Conservation (phyloP, 2,113 vertebrate genomes). For the Megaceryle maxima region DNA sequence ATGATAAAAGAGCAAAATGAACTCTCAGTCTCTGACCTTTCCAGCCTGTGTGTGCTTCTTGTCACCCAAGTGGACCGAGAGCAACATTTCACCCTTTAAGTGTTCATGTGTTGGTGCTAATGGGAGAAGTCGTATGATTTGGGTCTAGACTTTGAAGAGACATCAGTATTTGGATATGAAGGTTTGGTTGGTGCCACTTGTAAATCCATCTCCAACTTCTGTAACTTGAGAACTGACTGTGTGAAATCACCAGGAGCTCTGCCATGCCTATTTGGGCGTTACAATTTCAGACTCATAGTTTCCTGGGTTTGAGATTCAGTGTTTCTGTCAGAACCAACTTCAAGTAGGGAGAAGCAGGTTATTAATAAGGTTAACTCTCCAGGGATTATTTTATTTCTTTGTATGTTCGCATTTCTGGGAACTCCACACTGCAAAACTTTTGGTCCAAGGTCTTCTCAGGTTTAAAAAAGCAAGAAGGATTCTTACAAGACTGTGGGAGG, state of each 20-base stretch:
- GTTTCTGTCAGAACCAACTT: background rate
- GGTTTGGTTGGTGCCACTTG: conserved; percentile 10
- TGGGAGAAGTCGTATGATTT: background rate
- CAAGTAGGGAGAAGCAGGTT: background rate
- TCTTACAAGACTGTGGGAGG: conserved; percentile 27
- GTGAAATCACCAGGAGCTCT: conserved; percentile 48
- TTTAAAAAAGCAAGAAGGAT: conserved; percentile 35
- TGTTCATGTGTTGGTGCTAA: fast-evolving
- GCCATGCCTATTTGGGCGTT: conserved; percentile 41
- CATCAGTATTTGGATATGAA: background rate
- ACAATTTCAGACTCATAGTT: conserved; percentile 16
- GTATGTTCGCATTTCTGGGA: conserved; percentile 32
- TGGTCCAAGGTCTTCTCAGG: background rate
- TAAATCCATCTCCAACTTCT: background rate
- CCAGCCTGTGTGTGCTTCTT: fast-evolving
- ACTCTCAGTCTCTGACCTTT: background rate
- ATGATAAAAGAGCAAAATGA: background rate
- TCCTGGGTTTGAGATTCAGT: background rate
- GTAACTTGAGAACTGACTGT: conserved; percentile 9
- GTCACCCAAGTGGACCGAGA: background rate
- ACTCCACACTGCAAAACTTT: background rate
- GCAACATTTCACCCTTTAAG: background rate
- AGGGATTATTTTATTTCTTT: background rate
- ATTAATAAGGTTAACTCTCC: conserved; percentile 23
- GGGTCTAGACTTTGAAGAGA: background rate